Conservation (phyloP, 2,797 vertebrate genomes). For the Cyclopterus lumpus region DNA sequence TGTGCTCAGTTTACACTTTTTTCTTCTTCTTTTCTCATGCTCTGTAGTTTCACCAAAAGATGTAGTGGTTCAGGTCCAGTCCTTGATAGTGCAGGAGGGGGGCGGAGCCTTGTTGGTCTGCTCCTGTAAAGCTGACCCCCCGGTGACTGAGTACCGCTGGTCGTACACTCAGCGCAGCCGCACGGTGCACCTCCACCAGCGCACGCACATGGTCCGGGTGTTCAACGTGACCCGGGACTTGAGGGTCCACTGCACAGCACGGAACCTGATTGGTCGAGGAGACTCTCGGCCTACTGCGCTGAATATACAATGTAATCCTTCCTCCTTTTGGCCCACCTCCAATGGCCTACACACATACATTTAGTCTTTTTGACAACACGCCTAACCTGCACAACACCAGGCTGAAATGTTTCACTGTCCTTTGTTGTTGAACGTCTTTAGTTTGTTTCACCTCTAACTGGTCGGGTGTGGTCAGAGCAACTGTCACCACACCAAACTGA, state of each 20-base stretch:
- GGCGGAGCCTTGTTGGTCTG: constrained; percentile 79
- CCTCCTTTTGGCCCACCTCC: not conserved
- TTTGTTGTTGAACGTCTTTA: not conserved
- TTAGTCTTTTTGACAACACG: not conserved
- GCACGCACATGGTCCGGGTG: constrained; percentile 64
- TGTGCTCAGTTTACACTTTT: not conserved
- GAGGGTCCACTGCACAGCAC: constrained; percentile 77
- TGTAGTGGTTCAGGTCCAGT: constrained; percentile 77
- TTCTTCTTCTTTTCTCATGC: not conserved
- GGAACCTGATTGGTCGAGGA: constrained; percentile 79
- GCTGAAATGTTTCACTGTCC: not conserved
- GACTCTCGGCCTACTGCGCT: constrained; percentile 74
- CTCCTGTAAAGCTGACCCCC: constrained; percentile 85
- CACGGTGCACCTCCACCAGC: constrained; percentile 57
- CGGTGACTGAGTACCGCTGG: constrained; percentile 80
- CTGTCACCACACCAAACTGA: constrained; percentile 4
- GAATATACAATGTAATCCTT: constrained; percentile 81
- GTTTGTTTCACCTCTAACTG: not conserved
- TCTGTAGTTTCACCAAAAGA: constrained; percentile 81
- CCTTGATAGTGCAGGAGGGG: constrained; percentile 77
- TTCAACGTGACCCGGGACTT: constrained; percentile 80
- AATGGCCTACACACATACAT: not conserved
- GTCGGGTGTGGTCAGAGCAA: not conserved
- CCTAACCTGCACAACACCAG: not conserved
- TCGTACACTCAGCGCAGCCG: constrained; percentile 72